These are phyloP conservation scores for Trichonephila clavipes DNA, from an alignment of 1,140 invertebrate genomes.

Conservation along the genomic window DNA sequence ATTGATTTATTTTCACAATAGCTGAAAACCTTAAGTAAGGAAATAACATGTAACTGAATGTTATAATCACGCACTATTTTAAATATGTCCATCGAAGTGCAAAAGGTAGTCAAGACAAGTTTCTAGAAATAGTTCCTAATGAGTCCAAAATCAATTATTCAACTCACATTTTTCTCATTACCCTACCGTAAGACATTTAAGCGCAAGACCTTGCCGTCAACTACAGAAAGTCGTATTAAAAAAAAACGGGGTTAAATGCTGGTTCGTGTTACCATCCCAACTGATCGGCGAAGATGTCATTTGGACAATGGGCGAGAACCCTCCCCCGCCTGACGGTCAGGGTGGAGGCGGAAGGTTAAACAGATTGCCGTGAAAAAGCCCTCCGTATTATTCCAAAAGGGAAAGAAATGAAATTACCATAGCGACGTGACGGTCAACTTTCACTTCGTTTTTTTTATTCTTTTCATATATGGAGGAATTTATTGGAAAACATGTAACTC, in stretches of 20 bases:
- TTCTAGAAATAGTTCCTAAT: not conserved
- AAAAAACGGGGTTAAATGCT: not conserved
- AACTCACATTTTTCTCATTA: not conserved
- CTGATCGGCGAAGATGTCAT: constrained; percentile 21
- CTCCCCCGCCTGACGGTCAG: not conserved
- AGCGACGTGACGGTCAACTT: constrained; percentile 44
- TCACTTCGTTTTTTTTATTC: not conserved
- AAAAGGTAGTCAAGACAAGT: too few relatives aligned
- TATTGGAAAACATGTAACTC: constrained; percentile 35
- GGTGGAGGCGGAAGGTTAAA: constrained; percentile 30
- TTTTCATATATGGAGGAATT: not conserved
- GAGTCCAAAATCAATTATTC: not conserved
- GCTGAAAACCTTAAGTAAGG: too few relatives aligned
- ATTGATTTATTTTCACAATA: too few relatives aligned
- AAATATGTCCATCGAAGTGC: too few relatives aligned
- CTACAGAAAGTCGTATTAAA: not conserved
- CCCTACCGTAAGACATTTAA: not conserved
- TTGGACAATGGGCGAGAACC: not conserved
- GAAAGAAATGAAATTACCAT: constrained; percentile 59
- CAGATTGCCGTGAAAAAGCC: constrained; percentile 13
- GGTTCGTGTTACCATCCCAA: constrained; percentile 18
- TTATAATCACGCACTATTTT: too few relatives aligned
- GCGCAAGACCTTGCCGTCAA: not conserved
- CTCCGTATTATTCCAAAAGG: not conserved
- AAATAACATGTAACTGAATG: too few relatives aligned